These are phyloP conservation scores for fruit fly (Drosophila melanogaster) DNA, from an alignment of 1,140 invertebrate species.

Conservation along the genomic window Release_6_plus_ISO1_MT NC_004354.4:17164501-17165000, in stretches of 20 bases:
- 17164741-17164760: conserved; percentile 38
- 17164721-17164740: conserved; percentile 45
- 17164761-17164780: conserved; percentile 58
- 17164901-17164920: conserved; percentile 41
- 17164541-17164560: conserved; percentile 19
- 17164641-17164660: not conserved
- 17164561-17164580: conserved; percentile 33
- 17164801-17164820: conserved; percentile 60
- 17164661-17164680: conserved; percentile 2
- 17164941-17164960: conserved; percentile 60
- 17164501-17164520: conserved; percentile 7
- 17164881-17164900: conserved; percentile 27
- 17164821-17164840: conserved; percentile 7
- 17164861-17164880: conserved; percentile 15
- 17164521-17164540: conserved; percentile 1
- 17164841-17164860: not conserved
- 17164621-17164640: conserved; percentile 27
- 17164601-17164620: conserved; percentile 14
- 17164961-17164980: conserved; percentile 55
- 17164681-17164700: conserved; percentile 24
- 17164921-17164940: conserved; percentile 51
- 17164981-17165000: conserved; percentile 17
- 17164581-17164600: conserved; percentile 25
- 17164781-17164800: conserved; percentile 76
- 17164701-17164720: conserved; percentile 68